Conservation (phyloP, 2,113 vertebrate genomes). For the human region GRCh38 chr9:106222001-106222500, state of each 20-base stretch:
- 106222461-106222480: not conserved
- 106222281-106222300: not conserved
- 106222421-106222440: not conserved
- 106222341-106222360: not conserved
- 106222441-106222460: not conserved
- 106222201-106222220: not conserved
- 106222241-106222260: not conserved
- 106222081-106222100: not conserved
- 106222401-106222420: not conserved
- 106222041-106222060: not conserved
- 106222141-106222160: not conserved
- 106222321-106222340: not conserved
- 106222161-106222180: not conserved
- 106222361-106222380: not conserved
- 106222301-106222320: not conserved
- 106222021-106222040: slow-evolving; percentile 2
- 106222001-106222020: not conserved
- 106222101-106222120: not conserved
- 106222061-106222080: not conserved
- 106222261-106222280: not conserved
- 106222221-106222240: not conserved
- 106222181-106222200: not conserved
- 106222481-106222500: not conserved
- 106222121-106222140: not conserved
- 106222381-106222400: not conserved